Evolutionary conservation across 1,140 invertebrate genomes (phyloP).

Genomic region (Archegozetes longisetosus): DNA sequence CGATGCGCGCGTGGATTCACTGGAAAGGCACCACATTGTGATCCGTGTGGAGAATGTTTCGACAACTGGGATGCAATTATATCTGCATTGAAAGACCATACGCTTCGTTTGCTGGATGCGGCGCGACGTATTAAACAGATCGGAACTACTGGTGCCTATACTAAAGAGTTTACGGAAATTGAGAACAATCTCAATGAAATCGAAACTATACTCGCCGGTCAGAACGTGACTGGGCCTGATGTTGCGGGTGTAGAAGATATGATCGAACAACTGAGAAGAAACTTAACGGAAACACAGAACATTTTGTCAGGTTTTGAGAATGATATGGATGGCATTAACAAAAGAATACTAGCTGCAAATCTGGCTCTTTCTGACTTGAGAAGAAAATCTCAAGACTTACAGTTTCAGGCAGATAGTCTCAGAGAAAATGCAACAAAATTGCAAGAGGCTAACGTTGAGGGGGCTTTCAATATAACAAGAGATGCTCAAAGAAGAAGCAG

Average conservation of each 20-base stretch:
- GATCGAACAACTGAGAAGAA: slow-evolving; percentile 37
- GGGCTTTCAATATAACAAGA: slow-evolving; percentile 73
- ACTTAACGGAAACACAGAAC: slow-evolving; percentile 36
- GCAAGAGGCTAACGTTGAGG: slow-evolving; percentile 82
- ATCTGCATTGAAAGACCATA: slow-evolving; percentile 42
- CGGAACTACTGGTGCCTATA: slow-evolving; percentile 83
- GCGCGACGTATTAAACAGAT: slow-evolving; percentile 82
- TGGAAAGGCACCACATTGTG: slow-evolving; percentile 72
- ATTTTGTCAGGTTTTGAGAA: slow-evolving; percentile 41
- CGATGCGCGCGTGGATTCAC: slow-evolving; percentile 83
- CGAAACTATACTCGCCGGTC: slow-evolving; percentile 51
- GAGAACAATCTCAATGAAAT: slow-evolving; percentile 65
- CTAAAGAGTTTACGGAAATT: slow-evolving; percentile 79
- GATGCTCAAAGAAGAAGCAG: slow-evolving; percentile 51
- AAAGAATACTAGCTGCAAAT: slow-evolving; percentile 57
- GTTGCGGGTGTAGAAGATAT: slow-evolving; percentile 44
- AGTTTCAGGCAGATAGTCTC: slow-evolving; percentile 51
- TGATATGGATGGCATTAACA: slow-evolving; percentile 53
- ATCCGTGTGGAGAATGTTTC: slow-evolving; percentile 95
- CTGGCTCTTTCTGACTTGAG: slow-evolving; percentile 56
- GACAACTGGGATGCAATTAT: slow-evolving; percentile 93
- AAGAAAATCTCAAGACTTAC: slow-evolving; percentile 49
- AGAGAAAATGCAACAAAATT: slow-evolving; percentile 72
- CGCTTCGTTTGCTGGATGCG: slow-evolving; percentile 45
- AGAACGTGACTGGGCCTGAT: slow-evolving; percentile 51